phyloP scores from a whole-genome alignment of 2,797 vertebrate species.

The Karalla daura region DNA sequence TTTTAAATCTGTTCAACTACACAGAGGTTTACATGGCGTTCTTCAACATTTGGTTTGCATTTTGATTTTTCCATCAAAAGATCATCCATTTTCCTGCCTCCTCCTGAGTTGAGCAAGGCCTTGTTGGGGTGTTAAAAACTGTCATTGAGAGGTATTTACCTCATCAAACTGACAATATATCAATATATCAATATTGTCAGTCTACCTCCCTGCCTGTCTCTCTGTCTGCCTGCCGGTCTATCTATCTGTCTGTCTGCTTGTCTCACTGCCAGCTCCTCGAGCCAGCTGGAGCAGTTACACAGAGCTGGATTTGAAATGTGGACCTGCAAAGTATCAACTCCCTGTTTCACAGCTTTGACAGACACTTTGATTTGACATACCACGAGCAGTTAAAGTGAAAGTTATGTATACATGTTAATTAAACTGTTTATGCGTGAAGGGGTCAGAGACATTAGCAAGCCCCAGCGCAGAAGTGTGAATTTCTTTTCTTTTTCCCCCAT shows the following conservation, averaged over 20 bases:
- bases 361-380: slow-evolving; percentile 90
- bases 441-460: slow-evolving; percentile 95
- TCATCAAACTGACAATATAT: slow-evolving; percentile 63
- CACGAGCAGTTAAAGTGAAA: slow-evolving; percentile 88
- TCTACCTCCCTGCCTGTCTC: too few relatives aligned
- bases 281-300: slow-evolving; percentile 77
- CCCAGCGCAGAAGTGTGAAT: slow-evolving; percentile 88
- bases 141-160: slow-evolving; percentile 56
- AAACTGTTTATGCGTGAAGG: slow-evolving; percentile 90
- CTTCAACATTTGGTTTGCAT: slow-evolving; percentile 4
- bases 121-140: slow-evolving; percentile 40
- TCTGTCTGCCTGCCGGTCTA: slow-evolving; percentile 66
- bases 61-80: slow-evolving; percentile 20
- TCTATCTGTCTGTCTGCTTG: slow-evolving; percentile 52
- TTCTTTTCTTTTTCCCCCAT: slow-evolving; percentile 77
- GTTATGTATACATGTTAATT: slow-evolving; percentile 92
- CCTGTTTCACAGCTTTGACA: slow-evolving; percentile 87
- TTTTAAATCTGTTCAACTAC: not conserved
- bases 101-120: slow-evolving; percentile 7
- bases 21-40: not conserved
- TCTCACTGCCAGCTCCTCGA: slow-evolving; percentile 60
- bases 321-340: slow-evolving; percentile 92
- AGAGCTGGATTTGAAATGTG: slow-evolving; percentile 77
- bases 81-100: not conserved
- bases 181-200: too few relatives aligned